Evolutionary conservation across 2,888 invertebrate genomes (phyloP), one percentile per base, ranked within the genome.

Genomic region (Acleris emargana): DNA sequence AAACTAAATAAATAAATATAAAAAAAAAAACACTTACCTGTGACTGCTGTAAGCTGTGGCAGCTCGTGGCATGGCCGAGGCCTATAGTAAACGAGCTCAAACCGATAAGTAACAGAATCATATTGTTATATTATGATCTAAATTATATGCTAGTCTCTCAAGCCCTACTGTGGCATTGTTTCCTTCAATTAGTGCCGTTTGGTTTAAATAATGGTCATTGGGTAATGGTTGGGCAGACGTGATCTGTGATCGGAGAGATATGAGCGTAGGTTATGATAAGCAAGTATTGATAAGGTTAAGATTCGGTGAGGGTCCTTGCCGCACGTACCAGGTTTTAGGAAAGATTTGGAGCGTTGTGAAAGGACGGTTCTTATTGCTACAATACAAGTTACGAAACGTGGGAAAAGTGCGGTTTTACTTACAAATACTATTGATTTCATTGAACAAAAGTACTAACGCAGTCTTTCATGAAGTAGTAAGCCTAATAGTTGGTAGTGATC

Each of bases 1-100:
- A 22, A 22, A 0, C 22, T 22, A 5, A 25, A 25, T 5, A 5
- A 25, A 25, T 25, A 25, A 25, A 13, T 32, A 25, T n/a, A 7
- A 0, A 51, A 13, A 52, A 52, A 4, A 52, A 22, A n/a, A 42
- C 18, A 71, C 75, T 82, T 76, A 90, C 91, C 77, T 91, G 90
- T 51, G 90, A 78, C 58, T 87, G 84, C 43, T 85, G 88, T 47
- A 81, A 64, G 53, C 76, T 81, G 18, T 81, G 78, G 58, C 84
- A 83, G 53, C 70, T 79, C 0, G 80, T 72, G 0, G 77, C 89
- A 74, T 80, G 76, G 70, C 83, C 74, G 2, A 84, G 28, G 1
- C 81, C 81, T 49, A 88, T 64, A 2, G 74, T 72, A 16, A 89
- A 54, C 25, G 73, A 79, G 76, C 83, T 80, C 32, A 86, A 64